Percentiles rank a stretch among this genome's conserved stretches.
Conservation (phyloP, 23 tunicate genomes). For the Clavelina lepadiformis region DNA sequence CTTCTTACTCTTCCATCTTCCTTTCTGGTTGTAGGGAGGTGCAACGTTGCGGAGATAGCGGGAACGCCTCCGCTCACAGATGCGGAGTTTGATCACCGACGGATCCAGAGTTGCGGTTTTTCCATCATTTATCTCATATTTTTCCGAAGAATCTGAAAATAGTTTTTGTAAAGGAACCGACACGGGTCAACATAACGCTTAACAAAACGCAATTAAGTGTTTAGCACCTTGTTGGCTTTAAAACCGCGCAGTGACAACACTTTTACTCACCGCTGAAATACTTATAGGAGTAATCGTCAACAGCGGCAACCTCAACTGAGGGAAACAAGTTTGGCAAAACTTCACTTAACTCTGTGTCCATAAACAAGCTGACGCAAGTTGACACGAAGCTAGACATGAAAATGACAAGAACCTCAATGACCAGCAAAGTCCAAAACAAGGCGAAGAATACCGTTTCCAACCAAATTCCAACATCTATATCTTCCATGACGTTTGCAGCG, state of each 20-base stretch:
- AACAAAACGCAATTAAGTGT: not conserved
- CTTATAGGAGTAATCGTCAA: slow-evolving; percentile 42
- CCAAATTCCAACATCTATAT: slow-evolving; percentile 41
- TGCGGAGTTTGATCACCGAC: slow-evolving; percentile 13
- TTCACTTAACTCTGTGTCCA: not conserved
- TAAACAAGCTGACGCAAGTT: slow-evolving; percentile 14
- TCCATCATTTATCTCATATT: not conserved
- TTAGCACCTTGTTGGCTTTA: slow-evolving; percentile 17
- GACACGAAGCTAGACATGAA: slow-evolving; percentile 12
- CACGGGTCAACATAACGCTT: not conserved
- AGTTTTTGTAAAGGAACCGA: slow-evolving; percentile 6
- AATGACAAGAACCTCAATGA: slow-evolving; percentile 33
- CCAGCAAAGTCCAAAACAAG: slow-evolving; percentile 32
- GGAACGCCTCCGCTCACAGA: slow-evolving; percentile 52
- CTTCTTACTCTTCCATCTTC: slow-evolving; percentile 28
- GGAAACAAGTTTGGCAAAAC: slow-evolving; percentile 28
- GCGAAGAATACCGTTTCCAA: slow-evolving; percentile 45
- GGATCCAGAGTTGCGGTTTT: slow-evolving; percentile 9
- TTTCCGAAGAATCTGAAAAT: not conserved
- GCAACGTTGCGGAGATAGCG: slow-evolving; percentile 61
- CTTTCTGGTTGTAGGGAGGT: slow-evolving; percentile 49
- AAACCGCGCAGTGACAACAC: no score
- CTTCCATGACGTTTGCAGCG: slow-evolving; percentile 1
- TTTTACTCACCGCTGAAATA: no score
- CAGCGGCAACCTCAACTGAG: slow-evolving; percentile 40